Conservation (phyloP, 1,140 invertebrate species). For the Tribolium madens region DNA sequence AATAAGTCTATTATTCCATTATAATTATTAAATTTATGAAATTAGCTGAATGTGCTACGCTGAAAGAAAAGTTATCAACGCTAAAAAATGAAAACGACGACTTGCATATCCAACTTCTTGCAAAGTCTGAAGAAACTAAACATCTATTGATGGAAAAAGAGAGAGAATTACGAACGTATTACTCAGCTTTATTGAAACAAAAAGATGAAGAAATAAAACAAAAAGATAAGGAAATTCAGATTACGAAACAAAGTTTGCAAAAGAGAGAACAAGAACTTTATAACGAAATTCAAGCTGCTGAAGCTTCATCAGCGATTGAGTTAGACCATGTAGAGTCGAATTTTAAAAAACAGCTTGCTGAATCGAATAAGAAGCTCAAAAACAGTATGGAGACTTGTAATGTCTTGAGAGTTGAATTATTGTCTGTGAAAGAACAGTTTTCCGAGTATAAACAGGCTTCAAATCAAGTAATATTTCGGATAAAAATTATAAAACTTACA, state of each 20-base stretch:
- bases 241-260: neutral
- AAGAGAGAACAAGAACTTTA: conserved; percentile 17
- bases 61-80: neutral
- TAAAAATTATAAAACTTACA: no score
- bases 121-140: conserved; percentile 1
- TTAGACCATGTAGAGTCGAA: conserved; percentile 36
- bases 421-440: neutral
- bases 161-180: neutral
- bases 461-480: neutral
- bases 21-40: no score
- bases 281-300: conserved; percentile 32
- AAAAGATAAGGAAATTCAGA: conserved; percentile 14
- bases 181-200: neutral
- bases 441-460: conserved; percentile 9
- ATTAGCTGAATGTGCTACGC: neutral
- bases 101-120: neutral
- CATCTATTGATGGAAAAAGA: neutral
- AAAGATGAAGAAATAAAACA: conserved; percentile 39
- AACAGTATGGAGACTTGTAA: conserved; percentile 38
- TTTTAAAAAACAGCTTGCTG: conserved; percentile 32
- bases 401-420: conserved; percentile 41
- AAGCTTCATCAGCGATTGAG: conserved; percentile 40
- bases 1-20: no score
- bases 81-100: conserved; percentile 6
- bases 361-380: conserved; percentile 41